Percentiles rank a stretch among this genome's conserved stretches.
Conservation (phyloP, 2,797 vertebrate species). For the Tokudaia tokunoshimensis region DNA sequence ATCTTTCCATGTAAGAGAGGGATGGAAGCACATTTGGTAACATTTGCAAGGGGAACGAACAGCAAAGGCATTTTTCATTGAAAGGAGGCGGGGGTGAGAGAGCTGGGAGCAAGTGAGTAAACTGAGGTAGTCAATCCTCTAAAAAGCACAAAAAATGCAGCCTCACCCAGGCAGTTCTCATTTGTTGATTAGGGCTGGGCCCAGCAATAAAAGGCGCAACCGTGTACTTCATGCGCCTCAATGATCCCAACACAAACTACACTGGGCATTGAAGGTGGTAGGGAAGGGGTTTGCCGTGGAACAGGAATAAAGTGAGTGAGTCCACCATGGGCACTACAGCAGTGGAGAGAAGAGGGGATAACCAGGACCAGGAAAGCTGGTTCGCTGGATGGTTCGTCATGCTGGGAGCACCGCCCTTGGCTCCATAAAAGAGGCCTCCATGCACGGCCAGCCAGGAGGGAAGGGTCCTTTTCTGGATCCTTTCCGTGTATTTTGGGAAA, state of each 20-base stretch:
- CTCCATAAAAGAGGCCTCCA: fast-evolving
- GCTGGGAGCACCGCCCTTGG: background rate
- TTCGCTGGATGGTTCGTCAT: fast-evolving
- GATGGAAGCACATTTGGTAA: background rate
- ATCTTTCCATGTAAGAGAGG: background rate
- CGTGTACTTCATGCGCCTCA: background rate
- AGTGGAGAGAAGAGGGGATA: background rate
- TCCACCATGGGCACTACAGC: fast-evolving
- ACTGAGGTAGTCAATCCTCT: background rate
- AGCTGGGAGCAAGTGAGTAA: background rate
- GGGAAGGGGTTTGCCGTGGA: background rate
- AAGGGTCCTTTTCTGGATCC: background rate
- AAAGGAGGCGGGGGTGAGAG: background rate
- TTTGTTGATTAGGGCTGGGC: background rate
- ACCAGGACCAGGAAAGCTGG: too few relatives aligned
- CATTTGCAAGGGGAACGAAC: background rate
- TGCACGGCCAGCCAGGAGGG: too few relatives aligned
- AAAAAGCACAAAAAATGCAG: background rate
- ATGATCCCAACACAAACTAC: background rate
- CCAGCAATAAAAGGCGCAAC: background rate
- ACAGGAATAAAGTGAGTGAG: fast-evolving
- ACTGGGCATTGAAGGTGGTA: background rate
- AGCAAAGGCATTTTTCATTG: background rate
- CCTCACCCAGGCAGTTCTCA: background rate
- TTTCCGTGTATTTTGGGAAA: background rate